Conservation (phyloP, 1,140 invertebrate species). For the Eciton burchellii region DNA sequence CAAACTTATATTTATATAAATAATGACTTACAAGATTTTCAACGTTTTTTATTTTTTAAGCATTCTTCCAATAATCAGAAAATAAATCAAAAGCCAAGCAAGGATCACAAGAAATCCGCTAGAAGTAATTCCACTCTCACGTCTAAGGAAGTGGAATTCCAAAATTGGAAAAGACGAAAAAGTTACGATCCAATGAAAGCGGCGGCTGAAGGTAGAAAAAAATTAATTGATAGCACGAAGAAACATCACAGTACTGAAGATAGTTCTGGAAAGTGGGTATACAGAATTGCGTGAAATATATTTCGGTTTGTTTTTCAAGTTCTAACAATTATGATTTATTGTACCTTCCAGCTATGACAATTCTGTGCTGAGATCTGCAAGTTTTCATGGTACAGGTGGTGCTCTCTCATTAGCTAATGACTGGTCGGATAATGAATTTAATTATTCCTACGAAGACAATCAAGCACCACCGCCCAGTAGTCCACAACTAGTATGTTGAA, state of each 20-base stretch:
- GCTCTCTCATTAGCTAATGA: slow-evolving; percentile 77
- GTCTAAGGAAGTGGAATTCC: slow-evolving; percentile 92
- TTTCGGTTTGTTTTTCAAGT: slow-evolving; percentile 7
- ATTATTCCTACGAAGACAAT: slow-evolving; percentile 74
- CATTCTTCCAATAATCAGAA: slow-evolving; percentile 56
- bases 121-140: slow-evolving; percentile 89
- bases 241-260: slow-evolving; percentile 78
- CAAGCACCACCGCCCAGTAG: slow-evolving; percentile 77
- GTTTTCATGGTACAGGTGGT: slow-evolving; percentile 86
- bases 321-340: background rate
- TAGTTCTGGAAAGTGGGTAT: slow-evolving; percentile 68
- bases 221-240: slow-evolving; percentile 83
- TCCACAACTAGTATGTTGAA: slow-evolving; percentile 71
- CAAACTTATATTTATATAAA: background rate
- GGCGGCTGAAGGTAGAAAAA: slow-evolving; percentile 91
- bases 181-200: slow-evolving; percentile 96
- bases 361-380: slow-evolving; percentile 86
- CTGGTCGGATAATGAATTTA: slow-evolving; percentile 77
- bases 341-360: slow-evolving; percentile 79
- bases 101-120: slow-evolving; percentile 77
- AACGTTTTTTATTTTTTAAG: slow-evolving; percentile 50
- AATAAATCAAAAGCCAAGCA: slow-evolving; percentile 70
- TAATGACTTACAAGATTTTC: background rate
- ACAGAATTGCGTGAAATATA: background rate
- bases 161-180: slow-evolving; percentile 96